Evolutionary conservation across 2,797 vertebrate species (phyloP).

Genomic region (Acanthiza pusilla): DNA sequence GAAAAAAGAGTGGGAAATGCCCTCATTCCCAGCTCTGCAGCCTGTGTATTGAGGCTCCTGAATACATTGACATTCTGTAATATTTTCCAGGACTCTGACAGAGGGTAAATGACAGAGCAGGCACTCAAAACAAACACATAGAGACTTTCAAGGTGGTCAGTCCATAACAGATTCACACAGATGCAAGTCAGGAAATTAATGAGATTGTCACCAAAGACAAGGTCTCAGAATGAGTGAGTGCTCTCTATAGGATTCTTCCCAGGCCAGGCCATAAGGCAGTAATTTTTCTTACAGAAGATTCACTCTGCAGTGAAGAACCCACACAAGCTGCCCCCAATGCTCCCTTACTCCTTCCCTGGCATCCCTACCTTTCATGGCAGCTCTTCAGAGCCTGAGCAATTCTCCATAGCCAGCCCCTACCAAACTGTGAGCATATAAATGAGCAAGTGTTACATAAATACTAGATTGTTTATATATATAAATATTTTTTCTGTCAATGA

Average conservation of each 20-base stretch:
- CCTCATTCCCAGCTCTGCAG: neutral
- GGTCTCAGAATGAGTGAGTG: neutral
- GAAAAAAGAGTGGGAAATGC: neutral
- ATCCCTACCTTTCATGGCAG: neutral
- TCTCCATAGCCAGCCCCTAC: neutral
- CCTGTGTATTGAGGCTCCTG: neutral
- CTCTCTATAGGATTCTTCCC: neutral
- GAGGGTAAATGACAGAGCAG: neutral
- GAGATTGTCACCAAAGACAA: neutral
- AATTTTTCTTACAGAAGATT: neutral
- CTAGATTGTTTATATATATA: neutral
- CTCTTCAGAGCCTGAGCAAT: slow-evolving; percentile 8
- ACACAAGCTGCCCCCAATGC: neutral
- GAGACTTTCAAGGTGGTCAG: neutral
- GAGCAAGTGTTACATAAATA: slow-evolving; percentile 17
- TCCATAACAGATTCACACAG: neutral
- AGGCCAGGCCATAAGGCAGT: neutral
- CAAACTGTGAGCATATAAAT: neutral
- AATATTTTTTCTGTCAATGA: neutral
- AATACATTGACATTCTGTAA: neutral
- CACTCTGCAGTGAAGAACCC: neutral
- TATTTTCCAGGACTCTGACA: neutral
- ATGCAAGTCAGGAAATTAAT: neutral
- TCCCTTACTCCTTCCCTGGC: neutral
- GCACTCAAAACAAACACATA: neutral